phyloP scores from a whole-genome alignment of 2,113 vertebrate genomes.

The Anoplopoma fimbria region DNA sequence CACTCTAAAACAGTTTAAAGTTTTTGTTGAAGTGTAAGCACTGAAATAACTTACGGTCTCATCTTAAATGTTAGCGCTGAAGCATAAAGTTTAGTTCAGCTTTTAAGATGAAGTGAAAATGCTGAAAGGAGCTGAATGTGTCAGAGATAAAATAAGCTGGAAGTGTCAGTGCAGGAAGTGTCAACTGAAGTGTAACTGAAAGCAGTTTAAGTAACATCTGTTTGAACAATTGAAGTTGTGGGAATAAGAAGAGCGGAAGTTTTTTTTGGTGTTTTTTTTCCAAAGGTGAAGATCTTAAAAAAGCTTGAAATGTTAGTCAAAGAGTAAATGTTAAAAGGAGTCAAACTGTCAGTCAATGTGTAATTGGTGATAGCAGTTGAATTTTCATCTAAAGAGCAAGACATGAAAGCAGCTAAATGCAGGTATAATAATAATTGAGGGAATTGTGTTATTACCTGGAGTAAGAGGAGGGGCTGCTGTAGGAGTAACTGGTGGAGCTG shows the following conservation, averaged over 20 bases:
- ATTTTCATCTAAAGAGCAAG: not conserved
- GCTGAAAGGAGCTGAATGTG: not conserved
- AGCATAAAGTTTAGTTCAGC: not conserved
- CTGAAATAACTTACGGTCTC: not conserved
- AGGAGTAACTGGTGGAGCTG: conserved; percentile 74
- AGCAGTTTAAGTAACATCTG: not conserved
- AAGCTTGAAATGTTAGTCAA: not conserved
- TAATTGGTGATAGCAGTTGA: not conserved
- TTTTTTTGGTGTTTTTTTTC: not conserved
- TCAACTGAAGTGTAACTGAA: not conserved
- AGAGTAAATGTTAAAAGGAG: not conserved
- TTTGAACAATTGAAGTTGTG: not conserved
- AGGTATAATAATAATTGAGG: not conserved
- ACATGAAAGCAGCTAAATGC: not conserved
- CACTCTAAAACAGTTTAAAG: not conserved
- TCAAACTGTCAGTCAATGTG: not conserved
- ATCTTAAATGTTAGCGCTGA: not conserved
- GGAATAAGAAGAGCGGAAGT: not conserved
- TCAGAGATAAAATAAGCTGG: not conserved
- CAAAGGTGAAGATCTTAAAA: not conserved
- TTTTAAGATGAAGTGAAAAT: not conserved
- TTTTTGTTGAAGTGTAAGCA: not conserved
- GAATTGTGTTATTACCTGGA: conserved; percentile 69
- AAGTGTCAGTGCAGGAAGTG: not conserved
- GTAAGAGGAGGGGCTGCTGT: conserved; percentile 75